Evolutionary conservation across 1,140 invertebrate species (phyloP), one percentile per base, ranked within the genome.

Genomic region (Pentalonia nigronervosa): DNA sequence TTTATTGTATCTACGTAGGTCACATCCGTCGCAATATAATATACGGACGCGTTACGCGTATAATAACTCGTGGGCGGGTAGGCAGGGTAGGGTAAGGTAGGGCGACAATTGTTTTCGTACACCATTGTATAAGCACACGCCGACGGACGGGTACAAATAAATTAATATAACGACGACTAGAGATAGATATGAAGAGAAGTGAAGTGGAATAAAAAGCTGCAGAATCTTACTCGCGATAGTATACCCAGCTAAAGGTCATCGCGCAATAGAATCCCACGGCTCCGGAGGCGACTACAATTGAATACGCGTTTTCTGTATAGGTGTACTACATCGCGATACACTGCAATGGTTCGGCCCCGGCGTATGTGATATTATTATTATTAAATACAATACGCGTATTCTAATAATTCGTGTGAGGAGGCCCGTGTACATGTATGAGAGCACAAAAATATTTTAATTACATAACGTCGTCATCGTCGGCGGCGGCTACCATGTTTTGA

Each of bases 391-490:
- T 89, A 53, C 48, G 23, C 23, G 30, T n/a, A 47, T 48, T 87
- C 25, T 47, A n/a, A 47, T 87, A 50, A 53, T 23, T 20, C 87
- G 45, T 36, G n/a, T 87, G 30, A 87, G 45, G 45, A 81, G 34
- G 36, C 34, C 36, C 21, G 48, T 36, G 87, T 17, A 11, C 34
- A 2, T 30, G 25, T 47, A 1, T 87, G 84, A 47, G 45, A 88
- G n/a, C 20, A 20, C n/a, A 53, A 53, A 53, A 53, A 89, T 48
- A 89, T 76, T 76, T n/a, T 89, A 89, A 89, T 89, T 89, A 56
- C 21, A 56, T 89, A 89, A 89, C 88, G 2, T 34, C 47, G 23
- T 56, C 36, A 0, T 14, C 88, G 20, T n/a, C 48, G 48, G 36
- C 36, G 17, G 9, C 67, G 14, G 47, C 45, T 92, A 92, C 67